Base-by-base conservation (phyloP, 2,888 invertebrate species). In the Lepidochrysops patricia region DNA sequence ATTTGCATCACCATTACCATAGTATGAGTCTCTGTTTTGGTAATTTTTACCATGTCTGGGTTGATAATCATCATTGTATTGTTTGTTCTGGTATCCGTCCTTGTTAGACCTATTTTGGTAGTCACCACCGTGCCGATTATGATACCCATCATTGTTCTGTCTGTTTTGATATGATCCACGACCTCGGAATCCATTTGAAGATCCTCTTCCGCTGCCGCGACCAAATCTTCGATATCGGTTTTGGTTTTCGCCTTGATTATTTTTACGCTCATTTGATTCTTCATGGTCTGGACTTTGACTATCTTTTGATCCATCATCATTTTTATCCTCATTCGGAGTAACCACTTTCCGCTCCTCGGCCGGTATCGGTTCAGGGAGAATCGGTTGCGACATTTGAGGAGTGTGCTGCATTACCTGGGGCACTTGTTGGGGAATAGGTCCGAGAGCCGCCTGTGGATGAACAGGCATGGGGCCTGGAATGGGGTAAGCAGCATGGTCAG, bases 401-500 rank as follows among this genome's bases (percentile, higher is more conserved):
- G 65, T 57, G 57, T 70, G 68, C 59, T 71, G 71, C 35, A 72
- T 65, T 29, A 65, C 64, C 23, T 66, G 70, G 19, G 71, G 71
- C 57, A 72, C 62, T 2, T 68, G 63, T 43, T 68, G 68, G 7
- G 68, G 71, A 19, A 54, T 27, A 2, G 54, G 54, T 4, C 32
- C 54, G 15, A 32, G 29, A 4, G 54, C 19, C 72, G 68, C 61
- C 71, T 74, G 59, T 71, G 78, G 63, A 70, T 77, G 66, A 71
- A 74, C 60, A 23, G 65, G 64, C 57, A 69, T 63, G 25, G 68
- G 66, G 15, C 66, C 67, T 73, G 81, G 25, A 73, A 82, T 1
- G 83, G 72, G 90, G 82, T 90, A 85, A 0, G 90, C 90, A 67
- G 90, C 89, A 5, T 90, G 90, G 15, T 90, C 91, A 1, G 90